Conservation (phyloP, 2,113 vertebrate species). For the Hucho hucho region DNA sequence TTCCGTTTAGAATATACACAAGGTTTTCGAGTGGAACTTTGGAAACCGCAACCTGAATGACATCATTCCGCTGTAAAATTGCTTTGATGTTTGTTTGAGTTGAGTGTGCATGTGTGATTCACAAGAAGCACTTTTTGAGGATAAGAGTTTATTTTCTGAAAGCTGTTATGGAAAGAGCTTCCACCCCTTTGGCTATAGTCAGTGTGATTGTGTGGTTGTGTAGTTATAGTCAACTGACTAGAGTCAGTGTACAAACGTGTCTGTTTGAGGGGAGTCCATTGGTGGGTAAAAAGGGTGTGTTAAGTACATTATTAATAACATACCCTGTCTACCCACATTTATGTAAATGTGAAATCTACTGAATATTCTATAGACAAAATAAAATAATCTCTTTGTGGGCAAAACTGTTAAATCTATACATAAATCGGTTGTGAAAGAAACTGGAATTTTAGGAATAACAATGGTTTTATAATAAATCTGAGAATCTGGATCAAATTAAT, state of each 20-base stretch:
- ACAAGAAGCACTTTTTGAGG: not conserved
- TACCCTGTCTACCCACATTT: not conserved
- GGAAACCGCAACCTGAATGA: conserved; percentile 38
- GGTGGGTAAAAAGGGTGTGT: not conserved
- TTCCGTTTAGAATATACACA: conserved; percentile 10
- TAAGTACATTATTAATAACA: not conserved
- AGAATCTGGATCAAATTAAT: not conserved
- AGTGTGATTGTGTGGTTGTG: too few species aligned
- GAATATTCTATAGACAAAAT: not conserved
- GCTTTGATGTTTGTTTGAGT: conserved; percentile 16
- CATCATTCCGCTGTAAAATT: conserved; percentile 37
- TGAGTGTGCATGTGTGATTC: not conserved
- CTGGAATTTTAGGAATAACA: not conserved
- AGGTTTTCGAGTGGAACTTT: conserved; percentile 20
- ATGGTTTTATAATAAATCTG: not conserved
- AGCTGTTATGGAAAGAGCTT: not conserved
- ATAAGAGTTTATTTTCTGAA: not conserved
- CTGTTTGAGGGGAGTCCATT: not conserved
- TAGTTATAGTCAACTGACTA: too few species aligned
- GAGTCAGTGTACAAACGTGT: not conserved
- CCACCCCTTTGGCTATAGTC: too few species aligned
- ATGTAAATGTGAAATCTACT: conserved; percentile 1
- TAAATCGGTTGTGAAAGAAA: not conserved
- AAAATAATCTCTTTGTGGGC: not conserved
- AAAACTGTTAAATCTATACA: not conserved